Evolutionary conservation across 1,140 invertebrate species (phyloP).

Genomic region (Diorhabda sublineata): DNA sequence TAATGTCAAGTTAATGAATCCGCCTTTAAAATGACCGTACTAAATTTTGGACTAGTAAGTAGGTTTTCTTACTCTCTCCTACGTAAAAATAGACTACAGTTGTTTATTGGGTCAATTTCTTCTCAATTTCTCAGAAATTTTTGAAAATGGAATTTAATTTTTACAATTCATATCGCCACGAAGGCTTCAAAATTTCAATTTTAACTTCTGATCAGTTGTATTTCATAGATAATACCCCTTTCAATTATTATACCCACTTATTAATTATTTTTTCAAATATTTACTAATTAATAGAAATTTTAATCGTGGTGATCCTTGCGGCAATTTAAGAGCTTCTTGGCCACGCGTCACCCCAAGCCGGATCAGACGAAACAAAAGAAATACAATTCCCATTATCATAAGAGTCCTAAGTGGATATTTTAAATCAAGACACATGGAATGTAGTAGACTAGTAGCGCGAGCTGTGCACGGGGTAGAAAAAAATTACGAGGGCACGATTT

Average conservation of each 20-base stretch:
- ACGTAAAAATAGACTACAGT: no score
- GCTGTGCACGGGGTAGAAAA: constrained; percentile 11
- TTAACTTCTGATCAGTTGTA: not conserved
- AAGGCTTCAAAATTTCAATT: no score
- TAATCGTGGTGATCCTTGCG: constrained; percentile 7
- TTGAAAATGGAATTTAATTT: no score
- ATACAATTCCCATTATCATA: constrained; percentile 18
- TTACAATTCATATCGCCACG: no score
- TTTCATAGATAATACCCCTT: not conserved
- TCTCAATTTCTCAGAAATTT: no score
- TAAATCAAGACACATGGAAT: constrained; percentile 18
- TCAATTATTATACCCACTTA: not conserved
- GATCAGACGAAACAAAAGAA: constrained; percentile 17
- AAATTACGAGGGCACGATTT: constrained; percentile 15
- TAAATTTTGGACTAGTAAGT: no score
- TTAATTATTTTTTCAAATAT: constrained; percentile 12
- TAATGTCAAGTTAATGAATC: no score
- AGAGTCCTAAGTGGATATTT: constrained; percentile 16
- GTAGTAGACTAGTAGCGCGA: constrained; percentile 5
- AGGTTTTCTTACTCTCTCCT: no score
- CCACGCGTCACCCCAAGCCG: constrained; percentile 9
- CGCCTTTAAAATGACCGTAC: no score
- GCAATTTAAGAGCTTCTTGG: constrained; percentile 8
- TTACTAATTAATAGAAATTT: constrained; percentile 12
- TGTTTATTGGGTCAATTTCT: no score